Conservation (phyloP, 2,113 vertebrate genomes). For the Microcebus tavaratra region DNA sequence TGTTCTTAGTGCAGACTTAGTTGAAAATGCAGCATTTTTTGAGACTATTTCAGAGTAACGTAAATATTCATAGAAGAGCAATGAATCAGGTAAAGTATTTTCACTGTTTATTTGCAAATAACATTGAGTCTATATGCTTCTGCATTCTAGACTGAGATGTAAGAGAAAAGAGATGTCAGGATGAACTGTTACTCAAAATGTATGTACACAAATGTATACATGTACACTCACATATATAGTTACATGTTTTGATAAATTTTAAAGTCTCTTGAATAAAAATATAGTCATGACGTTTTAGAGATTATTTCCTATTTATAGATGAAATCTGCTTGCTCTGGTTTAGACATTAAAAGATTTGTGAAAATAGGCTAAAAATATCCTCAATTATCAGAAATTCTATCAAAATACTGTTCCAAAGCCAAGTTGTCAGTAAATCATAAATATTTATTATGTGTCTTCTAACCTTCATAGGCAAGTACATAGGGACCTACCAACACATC, state of each 20-base stretch:
- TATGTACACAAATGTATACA: background rate
- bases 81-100: background rate
- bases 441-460: constrained; percentile 50
- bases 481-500: constrained; percentile 6
- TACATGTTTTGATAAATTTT: constrained; percentile 9
- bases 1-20: constrained; percentile 3
- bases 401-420: constrained; percentile 34
- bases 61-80: constrained; percentile 31
- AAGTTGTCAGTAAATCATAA: constrained; percentile 36
- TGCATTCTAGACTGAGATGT: background rate
- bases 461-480: constrained; percentile 16
- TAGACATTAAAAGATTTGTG: constrained; percentile 22
- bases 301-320: constrained; percentile 30
- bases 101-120: background rate
- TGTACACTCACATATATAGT: background rate
- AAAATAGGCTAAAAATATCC: constrained; percentile 23
- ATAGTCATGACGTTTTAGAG: background rate
- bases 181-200: background rate
- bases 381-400: constrained; percentile 44
- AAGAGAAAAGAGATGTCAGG: background rate
- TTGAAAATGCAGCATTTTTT: constrained; percentile 42
- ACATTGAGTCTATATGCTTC: background rate
- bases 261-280: background rate
- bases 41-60: constrained; percentile 27
- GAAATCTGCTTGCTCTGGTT: background rate